Evolutionary conservation across 2,113 vertebrate genomes (phyloP).

Genomic region (Amphiprion ocellaris): DNA sequence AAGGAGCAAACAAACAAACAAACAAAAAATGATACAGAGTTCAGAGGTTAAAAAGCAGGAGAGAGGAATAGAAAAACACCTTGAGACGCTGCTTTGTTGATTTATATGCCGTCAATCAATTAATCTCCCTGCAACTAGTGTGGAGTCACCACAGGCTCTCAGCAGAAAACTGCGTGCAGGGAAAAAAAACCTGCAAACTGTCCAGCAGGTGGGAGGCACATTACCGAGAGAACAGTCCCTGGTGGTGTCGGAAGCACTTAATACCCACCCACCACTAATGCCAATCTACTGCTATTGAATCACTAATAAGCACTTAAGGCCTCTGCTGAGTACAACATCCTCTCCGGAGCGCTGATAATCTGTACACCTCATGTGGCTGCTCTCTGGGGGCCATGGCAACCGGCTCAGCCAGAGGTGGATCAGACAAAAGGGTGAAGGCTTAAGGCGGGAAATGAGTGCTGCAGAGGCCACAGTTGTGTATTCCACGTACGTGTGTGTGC

Average conservation of each 20-base stretch:
- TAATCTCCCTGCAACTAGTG: no score
- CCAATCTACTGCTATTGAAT: constrained; percentile 60
- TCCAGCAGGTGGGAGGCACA: constrained; percentile 42
- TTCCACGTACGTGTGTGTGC: not conserved
- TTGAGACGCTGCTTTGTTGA: no score
- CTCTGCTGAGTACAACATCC: constrained; percentile 41
- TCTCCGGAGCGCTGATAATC: constrained; percentile 53
- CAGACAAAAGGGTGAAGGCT: constrained; percentile 13
- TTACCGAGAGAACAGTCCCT: constrained; percentile 38
- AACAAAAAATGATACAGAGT: no score
- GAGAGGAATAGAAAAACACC: no score
- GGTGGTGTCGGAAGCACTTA: constrained; percentile 51
- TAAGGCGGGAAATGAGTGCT: not conserved
- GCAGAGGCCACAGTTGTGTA: not conserved
- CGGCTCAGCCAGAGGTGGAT: constrained; percentile 5
- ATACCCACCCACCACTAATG: constrained; percentile 48
- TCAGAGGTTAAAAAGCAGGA: no score
- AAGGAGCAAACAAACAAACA: no score
- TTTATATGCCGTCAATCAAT: no score
- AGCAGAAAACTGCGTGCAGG: not conserved
- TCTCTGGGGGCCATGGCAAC: constrained; percentile 55
- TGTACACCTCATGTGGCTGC: constrained; percentile 27
- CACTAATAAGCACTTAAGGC: constrained; percentile 64
- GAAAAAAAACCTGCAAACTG: constrained; percentile 1
- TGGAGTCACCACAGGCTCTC: not conserved